Evolutionary conservation across 2,888 invertebrate genomes (phyloP), one percentile per base, ranked within the genome.

Genomic region (Leptodirus hochenwartii): DNA sequence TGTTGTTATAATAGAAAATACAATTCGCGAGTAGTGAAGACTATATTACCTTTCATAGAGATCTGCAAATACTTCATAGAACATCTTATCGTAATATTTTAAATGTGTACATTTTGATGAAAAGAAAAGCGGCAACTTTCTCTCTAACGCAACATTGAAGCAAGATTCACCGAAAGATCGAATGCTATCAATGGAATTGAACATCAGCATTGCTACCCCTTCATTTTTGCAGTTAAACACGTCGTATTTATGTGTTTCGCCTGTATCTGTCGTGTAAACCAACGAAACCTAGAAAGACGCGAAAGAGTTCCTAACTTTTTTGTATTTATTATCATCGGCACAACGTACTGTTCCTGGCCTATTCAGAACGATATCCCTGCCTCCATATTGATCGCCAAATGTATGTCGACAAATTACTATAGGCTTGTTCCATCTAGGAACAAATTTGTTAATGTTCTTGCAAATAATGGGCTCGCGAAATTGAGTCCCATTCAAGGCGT

Each of bases 381-480:
- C 82, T 50, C 79, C 80, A 57, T 84, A 85, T 57, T 81, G 82
- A 54, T 84, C 84, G 22, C 82, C 84, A 50, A 74, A 73, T 4
- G 85, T 82, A 50, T 85, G 85, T 49, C 85, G 69, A 22, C 84
- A 85, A 47, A 85, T 81, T 10, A 79, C 66, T 40, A 85, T 85
- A 17, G 82, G 65, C 41, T 76, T 61, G 10, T 67, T 77, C 85
- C 85, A 85, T 34, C 81, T 79, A 10, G 82, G 78, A 4, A 85
- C 73, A 27, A 84, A 58, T 16, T 77, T 66, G 8, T 82, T 84
- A 43, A 85, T 77, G 47, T 66, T 78, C 53, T 74, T 64, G 56
- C 82, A 84, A 29, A 85, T 54, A 45, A 85, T 84, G 12, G 85
- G 82, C 54, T 85, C 85, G 29, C 85, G 65, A 59, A 82, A 82